These are phyloP conservation scores for Microcebus ravelobensis DNA, from an alignment of 2,113 vertebrate genomes.

Conservation along the genomic window DNA sequence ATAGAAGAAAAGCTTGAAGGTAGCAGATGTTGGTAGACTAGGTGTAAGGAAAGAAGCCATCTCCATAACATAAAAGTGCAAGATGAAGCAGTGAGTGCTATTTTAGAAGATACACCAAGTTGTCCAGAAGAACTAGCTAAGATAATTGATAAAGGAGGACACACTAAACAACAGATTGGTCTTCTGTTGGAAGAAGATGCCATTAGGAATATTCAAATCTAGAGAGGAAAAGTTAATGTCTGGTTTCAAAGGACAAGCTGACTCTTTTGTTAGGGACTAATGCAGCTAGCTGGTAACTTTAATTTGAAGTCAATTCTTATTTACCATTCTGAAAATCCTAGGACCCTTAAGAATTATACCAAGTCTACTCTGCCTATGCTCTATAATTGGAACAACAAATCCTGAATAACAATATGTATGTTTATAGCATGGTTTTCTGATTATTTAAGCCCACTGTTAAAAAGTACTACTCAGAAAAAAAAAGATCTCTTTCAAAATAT, in stretches of 20 bases:
- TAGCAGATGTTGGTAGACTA: not conserved
- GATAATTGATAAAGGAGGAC: not conserved
- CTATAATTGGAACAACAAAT: not conserved
- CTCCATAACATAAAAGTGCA: not conserved
- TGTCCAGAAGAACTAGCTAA: not conserved
- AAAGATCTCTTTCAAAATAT: too few species aligned
- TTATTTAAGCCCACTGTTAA: too few species aligned
- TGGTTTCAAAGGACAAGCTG: not conserved
- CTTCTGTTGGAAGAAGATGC: not conserved
- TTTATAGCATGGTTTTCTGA: too few species aligned
- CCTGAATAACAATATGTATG: too few species aligned
- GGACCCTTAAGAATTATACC: not conserved
- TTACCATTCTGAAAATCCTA: not conserved
- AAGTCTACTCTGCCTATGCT: not conserved
- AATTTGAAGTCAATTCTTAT: not conserved
- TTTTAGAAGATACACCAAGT: not conserved
- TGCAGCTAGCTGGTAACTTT: not conserved
- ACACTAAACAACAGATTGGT: not conserved
- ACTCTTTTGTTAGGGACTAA: not conserved
- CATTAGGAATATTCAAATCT: not conserved
- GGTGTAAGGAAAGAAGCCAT: not conserved
- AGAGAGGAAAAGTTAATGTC: not conserved
- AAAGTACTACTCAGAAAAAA: too few species aligned
- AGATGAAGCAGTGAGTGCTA: not conserved
- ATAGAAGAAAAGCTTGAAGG: not conserved